Evolutionary conservation across 2,113 vertebrate genomes (phyloP), one percentile per base, ranked within the genome.

Genomic region (Mohoua ochrocephala): DNA sequence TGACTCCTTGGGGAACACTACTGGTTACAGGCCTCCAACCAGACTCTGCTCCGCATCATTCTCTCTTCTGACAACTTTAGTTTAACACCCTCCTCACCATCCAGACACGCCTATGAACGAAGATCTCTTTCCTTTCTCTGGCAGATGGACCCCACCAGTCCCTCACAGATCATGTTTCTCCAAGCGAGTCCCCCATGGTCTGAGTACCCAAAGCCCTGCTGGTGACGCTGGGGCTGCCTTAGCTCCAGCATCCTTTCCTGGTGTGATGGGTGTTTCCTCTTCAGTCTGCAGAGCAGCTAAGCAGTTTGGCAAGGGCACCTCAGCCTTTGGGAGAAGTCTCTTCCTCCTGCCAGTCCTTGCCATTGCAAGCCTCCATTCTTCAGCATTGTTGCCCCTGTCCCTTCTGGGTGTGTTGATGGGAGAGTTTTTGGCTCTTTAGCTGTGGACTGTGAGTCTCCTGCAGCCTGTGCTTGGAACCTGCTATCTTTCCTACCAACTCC

Each of bases 41-140:
- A 70, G 49, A 17, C 16, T n/a, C 54, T 30, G 20, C 7, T 42
- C 13, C 49, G 22, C 49, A 63, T 35, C 49, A 21, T 87, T 44
- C 33, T 8, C 19, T 69, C 54, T 33, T 52, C 8, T 26, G 41
- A 19, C 24, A 82, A 28, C 21, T 77, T 37, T 3, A 18, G 9
- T 52, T 42, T 27, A 18, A 77, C 60, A 35, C 33, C 11, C 21
- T 60, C 45, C 27, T 52, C 54, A 28, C 53, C 11, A 37, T 60
- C 37, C 22, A 59, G 37, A 33, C 27, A 44, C 68, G 27, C 37
- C 19, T 53, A 3, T 44, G 39, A 27, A 33, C 0, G 0, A 45
- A 53, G 63, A 23, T 60, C 4, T 9, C 63, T 37, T 39, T 31
- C 33, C 11, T 6, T 52, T 68, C 53, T 60, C 39, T 78, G 63